Percentiles rank a stretch among this genome's conserved stretches.
These are phyloP conservation scores for Odontocerum albicorne DNA, from an alignment of 2,888 invertebrate species.

Conservation along the genomic window DNA sequence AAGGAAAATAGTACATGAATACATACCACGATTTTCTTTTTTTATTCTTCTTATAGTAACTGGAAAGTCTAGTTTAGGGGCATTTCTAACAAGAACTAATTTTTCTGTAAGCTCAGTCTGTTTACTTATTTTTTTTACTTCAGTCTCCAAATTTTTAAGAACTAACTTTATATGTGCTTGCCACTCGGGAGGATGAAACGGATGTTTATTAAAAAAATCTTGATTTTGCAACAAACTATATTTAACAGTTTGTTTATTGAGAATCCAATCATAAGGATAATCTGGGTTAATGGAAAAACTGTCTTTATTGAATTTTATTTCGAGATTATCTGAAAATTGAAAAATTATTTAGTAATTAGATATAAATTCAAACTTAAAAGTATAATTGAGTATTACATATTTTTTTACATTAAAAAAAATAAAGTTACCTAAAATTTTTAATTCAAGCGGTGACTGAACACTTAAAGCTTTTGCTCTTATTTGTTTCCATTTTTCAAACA, in stretches of 20 bases:
- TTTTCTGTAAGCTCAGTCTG: constrained; percentile 40
- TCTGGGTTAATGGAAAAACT: not conserved
- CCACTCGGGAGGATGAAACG: not conserved
- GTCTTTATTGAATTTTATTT: no score
- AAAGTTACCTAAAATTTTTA: constrained; percentile 42
- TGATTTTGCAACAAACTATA: constrained; percentile 4
- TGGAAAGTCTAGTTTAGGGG: not conserved
- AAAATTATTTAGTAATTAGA: not conserved
- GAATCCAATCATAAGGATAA: not conserved
- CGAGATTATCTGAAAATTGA: constrained; percentile 40
- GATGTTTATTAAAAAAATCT: constrained; percentile 1
- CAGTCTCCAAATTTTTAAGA: constrained; percentile 52
- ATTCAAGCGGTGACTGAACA: constrained; percentile 54
- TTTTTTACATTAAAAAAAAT: constrained; percentile 1
- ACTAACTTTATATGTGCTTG: constrained; percentile 33
- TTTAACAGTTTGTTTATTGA: constrained; percentile 3
- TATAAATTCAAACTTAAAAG: not conserved
- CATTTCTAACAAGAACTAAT: not conserved
- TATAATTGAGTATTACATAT: not conserved
- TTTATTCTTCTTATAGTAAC: constrained; percentile 11
- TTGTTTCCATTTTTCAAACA: constrained; percentile 62
- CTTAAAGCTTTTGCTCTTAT: constrained; percentile 60
- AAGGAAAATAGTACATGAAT: not conserved
- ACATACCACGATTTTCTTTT: not conserved
- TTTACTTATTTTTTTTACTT: constrained; percentile 52